These are phyloP conservation scores for Chondrilla cf. caribensis DNA, from an alignment of 37 sponge, comb jelly and placozoan species.

Conservation along the genomic window DNA sequence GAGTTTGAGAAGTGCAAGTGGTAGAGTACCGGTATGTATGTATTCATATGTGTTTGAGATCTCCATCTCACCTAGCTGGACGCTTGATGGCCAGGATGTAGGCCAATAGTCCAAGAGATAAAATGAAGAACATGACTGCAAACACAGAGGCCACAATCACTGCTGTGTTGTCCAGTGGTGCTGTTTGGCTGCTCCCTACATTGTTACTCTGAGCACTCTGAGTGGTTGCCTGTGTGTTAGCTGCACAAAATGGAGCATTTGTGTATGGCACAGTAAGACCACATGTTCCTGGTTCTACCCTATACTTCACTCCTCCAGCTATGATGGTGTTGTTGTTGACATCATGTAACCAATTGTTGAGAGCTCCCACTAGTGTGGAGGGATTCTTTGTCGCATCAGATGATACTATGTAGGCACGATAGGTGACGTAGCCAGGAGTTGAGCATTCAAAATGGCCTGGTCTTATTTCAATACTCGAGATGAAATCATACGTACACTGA, in stretches of 20 bases:
- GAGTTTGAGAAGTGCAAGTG: no score
- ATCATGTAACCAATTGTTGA: neutral
- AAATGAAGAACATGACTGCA: slow-evolving; percentile 12
- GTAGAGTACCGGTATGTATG: no score
- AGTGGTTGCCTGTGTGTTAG: neutral
- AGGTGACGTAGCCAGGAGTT: neutral
- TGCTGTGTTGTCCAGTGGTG: neutral
- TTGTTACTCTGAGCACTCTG: neutral
- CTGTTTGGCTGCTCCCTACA: no score
- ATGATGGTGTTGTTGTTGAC: neutral
- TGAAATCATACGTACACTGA: neutral
- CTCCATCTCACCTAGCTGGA: neutral
- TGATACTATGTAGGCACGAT: neutral
- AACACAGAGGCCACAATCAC: slow-evolving; percentile 23
- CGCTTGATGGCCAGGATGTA: slow-evolving; percentile 1
- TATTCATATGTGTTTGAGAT: no score
- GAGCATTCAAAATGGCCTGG: neutral
- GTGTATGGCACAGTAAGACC: neutral
- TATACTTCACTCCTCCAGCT: neutral
- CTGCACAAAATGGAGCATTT: neutral
- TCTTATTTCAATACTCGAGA: neutral
- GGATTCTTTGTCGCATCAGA: neutral
- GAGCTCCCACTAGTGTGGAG: neutral
- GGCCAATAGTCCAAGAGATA: neutral
- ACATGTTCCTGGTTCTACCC: neutral